Conservation (phyloP, 2,113 vertebrate species). For the Indicator indicator region DNA sequence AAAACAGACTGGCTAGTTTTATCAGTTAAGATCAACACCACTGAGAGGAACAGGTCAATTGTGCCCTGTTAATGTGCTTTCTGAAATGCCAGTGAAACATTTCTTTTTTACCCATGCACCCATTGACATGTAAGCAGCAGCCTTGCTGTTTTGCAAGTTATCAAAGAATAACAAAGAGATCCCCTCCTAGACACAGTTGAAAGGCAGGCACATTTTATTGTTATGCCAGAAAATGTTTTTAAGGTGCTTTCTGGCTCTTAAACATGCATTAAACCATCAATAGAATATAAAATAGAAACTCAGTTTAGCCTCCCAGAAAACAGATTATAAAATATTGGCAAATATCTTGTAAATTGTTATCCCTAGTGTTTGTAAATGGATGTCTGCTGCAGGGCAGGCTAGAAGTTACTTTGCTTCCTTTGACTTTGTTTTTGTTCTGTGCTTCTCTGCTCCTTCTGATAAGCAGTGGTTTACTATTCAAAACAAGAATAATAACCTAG, state of each 20-base stretch:
- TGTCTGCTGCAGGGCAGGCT: neutral
- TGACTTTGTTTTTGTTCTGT: neutral
- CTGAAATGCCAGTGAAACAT: neutral
- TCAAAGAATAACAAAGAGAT: neutral
- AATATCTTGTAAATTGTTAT: neutral
- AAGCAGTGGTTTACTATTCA: neutral
- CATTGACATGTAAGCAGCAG: neutral
- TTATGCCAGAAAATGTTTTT: neutral
- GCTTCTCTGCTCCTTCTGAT: neutral
- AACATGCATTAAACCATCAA: neutral
- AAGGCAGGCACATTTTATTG: neutral
- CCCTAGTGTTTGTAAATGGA: neutral
- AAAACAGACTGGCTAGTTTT: neutral
- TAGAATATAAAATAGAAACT: neutral
- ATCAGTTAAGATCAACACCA: neutral
- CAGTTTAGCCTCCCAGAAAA: neutral
- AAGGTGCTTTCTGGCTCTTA: neutral
- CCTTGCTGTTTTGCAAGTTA: neutral
- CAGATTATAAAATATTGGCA: neutral
- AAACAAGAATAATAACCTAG: neutral
- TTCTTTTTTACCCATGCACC: neutral
- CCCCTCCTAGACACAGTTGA: neutral
- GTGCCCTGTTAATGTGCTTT: neutral
- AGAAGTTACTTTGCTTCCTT: neutral
- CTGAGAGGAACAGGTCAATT: neutral